Conservation (phyloP, 2,113 vertebrate genomes). For the Haemorhous mexicanus region DNA sequence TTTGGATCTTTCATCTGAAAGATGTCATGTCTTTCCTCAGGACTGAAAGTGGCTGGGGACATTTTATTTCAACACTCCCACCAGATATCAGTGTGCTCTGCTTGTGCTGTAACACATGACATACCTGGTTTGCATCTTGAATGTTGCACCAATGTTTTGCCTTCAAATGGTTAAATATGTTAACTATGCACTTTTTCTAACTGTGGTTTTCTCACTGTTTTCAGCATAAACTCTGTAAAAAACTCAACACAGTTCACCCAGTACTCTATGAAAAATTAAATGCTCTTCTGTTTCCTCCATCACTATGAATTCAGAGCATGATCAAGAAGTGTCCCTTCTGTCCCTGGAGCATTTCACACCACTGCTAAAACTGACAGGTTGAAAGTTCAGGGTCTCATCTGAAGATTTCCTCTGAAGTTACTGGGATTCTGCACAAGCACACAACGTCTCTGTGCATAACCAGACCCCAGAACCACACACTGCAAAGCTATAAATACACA, state of each 20-base stretch:
- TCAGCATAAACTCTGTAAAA: background rate
- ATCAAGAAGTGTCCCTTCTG: background rate
- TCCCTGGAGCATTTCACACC: background rate
- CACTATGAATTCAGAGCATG: background rate
- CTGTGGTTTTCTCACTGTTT: background rate
- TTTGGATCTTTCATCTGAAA: background rate
- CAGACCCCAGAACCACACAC: background rate
- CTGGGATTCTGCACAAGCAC: background rate
- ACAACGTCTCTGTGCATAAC: fast-evolving
- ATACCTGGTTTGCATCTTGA: background rate
- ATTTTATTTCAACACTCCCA: background rate
- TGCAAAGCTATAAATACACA: background rate
- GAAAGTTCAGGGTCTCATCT: background rate
- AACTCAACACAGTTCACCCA: background rate
- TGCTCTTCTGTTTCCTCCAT: background rate
- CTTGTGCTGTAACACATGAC: fast-evolving
- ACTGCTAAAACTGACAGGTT: background rate
- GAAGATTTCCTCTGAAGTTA: background rate
- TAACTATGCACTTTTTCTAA: background rate
- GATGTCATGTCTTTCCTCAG: no score
- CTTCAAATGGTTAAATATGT: background rate
- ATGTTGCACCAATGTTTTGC: background rate
- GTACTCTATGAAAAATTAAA: background rate
- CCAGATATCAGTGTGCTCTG: background rate
- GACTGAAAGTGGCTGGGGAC: background rate